These are phyloP conservation scores for Ctenopoma kingsleyae DNA, from an alignment of 2,797 vertebrate species.

Conservation along the genomic window DNA sequence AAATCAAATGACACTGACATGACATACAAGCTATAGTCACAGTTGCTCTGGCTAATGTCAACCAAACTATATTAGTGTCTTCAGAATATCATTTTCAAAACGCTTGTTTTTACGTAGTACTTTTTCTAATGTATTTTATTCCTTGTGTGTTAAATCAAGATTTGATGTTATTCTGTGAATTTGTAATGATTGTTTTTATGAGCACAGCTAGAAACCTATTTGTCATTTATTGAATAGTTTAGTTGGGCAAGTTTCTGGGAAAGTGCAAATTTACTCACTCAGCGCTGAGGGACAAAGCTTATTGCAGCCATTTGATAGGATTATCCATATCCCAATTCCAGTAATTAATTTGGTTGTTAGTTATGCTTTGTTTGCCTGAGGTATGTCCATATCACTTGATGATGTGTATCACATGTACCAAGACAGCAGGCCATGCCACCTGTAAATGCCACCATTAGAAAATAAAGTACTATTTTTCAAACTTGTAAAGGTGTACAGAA, in stretches of 20 bases:
- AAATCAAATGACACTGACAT: constrained; percentile 4
- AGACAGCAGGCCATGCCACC: constrained; percentile 64
- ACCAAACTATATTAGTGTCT: constrained; percentile 34
- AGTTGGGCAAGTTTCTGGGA: constrained; percentile 59
- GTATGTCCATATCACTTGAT: constrained; percentile 67
- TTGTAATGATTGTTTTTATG: constrained; percentile 53
- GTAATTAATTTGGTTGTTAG: constrained; percentile 41
- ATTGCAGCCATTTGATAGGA: constrained; percentile 41
- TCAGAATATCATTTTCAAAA: constrained; percentile 29
- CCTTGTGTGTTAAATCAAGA: constrained; percentile 59
- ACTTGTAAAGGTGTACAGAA: constrained; percentile 27
- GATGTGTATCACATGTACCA: constrained; percentile 67
- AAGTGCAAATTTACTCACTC: constrained; percentile 74
- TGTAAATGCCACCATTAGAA: constrained; percentile 82
- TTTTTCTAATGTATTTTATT: constrained; percentile 57
- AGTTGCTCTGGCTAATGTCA: constrained; percentile 42
- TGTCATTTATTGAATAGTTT: constrained; percentile 54
- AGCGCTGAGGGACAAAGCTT: constrained; percentile 73
- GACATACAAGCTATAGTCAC: constrained; percentile 43
- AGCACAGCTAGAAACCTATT: constrained; percentile 53
- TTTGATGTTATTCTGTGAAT: constrained; percentile 59
- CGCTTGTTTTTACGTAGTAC: constrained; percentile 49
- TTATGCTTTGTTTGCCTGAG: constrained; percentile 67
- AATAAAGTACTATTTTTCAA: constrained; percentile 88
- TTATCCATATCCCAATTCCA: constrained; percentile 50